Evolutionary conservation across 2,888 invertebrate genomes (phyloP).

Genomic region (Microplitis deprimator): DNA sequence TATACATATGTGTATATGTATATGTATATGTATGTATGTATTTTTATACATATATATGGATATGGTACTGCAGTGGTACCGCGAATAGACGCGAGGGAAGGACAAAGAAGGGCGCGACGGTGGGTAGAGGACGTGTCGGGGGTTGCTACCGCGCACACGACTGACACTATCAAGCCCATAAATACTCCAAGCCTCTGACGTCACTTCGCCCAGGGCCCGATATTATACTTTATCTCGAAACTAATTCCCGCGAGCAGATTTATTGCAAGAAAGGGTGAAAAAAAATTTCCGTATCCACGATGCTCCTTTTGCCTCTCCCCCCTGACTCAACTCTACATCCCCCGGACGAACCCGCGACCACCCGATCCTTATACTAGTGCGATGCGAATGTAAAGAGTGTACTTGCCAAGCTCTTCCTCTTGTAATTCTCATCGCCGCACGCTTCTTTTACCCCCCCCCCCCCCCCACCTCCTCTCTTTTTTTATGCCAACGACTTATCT

Average conservation of each 20-base stretch:
- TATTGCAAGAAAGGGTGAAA: conserved; percentile 70
- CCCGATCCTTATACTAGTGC: background rate
- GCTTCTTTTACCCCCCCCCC: conserved; percentile 23
- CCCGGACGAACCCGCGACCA: background rate
- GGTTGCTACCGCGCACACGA: conserved; percentile 63
- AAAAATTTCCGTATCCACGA: conserved; percentile 49
- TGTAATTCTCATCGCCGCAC: conserved; percentile 7
- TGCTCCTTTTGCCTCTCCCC: conserved; percentile 24
- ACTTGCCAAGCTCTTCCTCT: background rate
- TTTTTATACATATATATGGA: conserved; percentile 20
- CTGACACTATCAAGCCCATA: conserved; percentile 71
- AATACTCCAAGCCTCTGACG: conserved; percentile 70
- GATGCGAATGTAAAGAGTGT: background rate
- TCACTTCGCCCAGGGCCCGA: conserved; percentile 69
- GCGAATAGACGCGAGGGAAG: conserved; percentile 29
- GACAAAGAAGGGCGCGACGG: conserved; percentile 38
- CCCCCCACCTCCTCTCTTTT: conserved; percentile 28
- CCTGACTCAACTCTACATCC: conserved; percentile 12
- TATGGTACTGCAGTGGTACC: background rate
- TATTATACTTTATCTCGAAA: conserved; percentile 72
- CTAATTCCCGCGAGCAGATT: conserved; percentile 72
- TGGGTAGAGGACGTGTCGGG: conserved; percentile 33
- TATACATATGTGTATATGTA: background rate
- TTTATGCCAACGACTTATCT: conserved; percentile 61
- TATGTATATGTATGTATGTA: conserved; percentile 25